Evolutionary conservation across 2,888 invertebrate genomes (phyloP), one percentile per base, ranked within the genome.

Genomic region (Cosmia trapezina): DNA sequence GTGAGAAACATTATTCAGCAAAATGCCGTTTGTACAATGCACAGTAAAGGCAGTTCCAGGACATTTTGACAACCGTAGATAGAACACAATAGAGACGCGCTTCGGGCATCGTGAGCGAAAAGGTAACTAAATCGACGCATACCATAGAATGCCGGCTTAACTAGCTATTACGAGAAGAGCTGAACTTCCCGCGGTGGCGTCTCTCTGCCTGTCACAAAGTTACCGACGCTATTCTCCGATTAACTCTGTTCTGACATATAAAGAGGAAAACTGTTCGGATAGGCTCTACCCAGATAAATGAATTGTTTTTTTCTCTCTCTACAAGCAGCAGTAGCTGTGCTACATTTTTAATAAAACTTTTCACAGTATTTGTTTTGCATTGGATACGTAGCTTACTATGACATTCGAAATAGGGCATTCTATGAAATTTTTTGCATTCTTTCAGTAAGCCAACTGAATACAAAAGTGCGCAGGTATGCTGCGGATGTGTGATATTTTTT

Each of bases 81-180:
- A 62, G 73, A 68, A 68, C 53, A 85, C 75, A 84, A 80, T 70
- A 81, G 75, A 73, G 73, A 75, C 73, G 62, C 77, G 78, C 72
- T 79, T 80, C 68, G 71, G 70, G 71, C 81, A 73, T 77, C 71
- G 80, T 73, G 69, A 80, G 72, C 60, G 77, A 86, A 89, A 84
- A 86, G 82, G 83, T 87, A 86, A 87, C 89, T 89, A 90, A 89
- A 88, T 89, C 84, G 82, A 84, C 79, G 83, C 81, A 83, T 83
- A 83, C 78, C 78, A 81, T 80, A 88, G 85, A 88, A 86, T 87
- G 85, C 80, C 73, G 74, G 74, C 84, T 89, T 88, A 90, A 88
- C 88, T 87, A 88, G 83, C 87, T 84, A 84, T 86, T 84, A 83
- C 81, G 81, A 79, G 78, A 76, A 81, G 78, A 89, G 88, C 78